A percentile compares a stretch with the other conserved stretches of the same genome.
Evolutionary conservation across 2,888 invertebrate species (phyloP).

Genomic region (Spialia ferax): DNA sequence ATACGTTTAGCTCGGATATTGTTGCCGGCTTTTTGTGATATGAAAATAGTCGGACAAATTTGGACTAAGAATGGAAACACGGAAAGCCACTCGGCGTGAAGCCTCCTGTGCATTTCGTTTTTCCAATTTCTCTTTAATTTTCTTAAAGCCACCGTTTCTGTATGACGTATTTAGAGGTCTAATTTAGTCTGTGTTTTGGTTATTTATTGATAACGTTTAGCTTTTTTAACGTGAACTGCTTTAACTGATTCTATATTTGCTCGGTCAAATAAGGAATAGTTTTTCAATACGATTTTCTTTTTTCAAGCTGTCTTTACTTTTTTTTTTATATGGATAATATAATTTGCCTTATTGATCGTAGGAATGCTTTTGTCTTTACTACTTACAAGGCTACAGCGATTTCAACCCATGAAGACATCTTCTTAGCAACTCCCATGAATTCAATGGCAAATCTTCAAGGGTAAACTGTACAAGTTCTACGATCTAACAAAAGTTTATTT

Average conservation of each 20-base stretch:
- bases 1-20: constrained; percentile 33
- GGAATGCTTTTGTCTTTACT: too few species aligned
- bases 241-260: not conserved
- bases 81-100: constrained; percentile 27
- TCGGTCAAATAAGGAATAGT: too few species aligned
- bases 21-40: constrained; percentile 26
- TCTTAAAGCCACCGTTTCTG: constrained; percentile 18
- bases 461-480: not conserved
- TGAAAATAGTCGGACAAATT: constrained; percentile 38
- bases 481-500: not conserved
- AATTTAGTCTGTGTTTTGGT: not conserved
- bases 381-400: too few species aligned
- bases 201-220: not conserved
- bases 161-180: constrained; percentile 19
- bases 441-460: too few species aligned
- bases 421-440: too few species aligned
- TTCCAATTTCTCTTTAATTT: constrained; percentile 32
- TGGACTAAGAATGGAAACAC: constrained; percentile 32
- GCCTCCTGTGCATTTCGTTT: constrained; percentile 20
- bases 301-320: too few species aligned
- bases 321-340: too few species aligned
- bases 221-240: not conserved
- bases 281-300: too few species aligned
- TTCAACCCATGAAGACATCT: too few species aligned
- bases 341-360: too few species aligned